These are phyloP conservation scores for Diceros bicornis DNA, from an alignment of 2,797 vertebrate species.

Conservation along the genomic window DNA sequence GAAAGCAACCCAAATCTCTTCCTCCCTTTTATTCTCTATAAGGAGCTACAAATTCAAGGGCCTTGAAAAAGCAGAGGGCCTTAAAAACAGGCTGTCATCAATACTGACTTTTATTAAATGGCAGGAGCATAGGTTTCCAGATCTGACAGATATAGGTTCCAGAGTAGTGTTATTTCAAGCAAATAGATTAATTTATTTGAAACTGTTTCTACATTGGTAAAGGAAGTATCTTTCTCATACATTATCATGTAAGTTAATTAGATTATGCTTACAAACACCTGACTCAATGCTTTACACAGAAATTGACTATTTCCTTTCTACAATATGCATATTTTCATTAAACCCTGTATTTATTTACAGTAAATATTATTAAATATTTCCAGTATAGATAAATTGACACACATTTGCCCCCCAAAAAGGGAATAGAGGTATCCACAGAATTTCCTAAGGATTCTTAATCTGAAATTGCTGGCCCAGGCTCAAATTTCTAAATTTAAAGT, in stretches of 20 bases:
- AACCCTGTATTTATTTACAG: background rate
- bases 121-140: background rate
- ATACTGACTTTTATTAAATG: background rate
- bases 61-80: background rate
- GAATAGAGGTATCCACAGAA: background rate
- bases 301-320: background rate
- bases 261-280: background rate
- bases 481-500: background rate
- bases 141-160: background rate
- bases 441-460: background rate
- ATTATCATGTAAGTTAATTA: conserved; percentile 31
- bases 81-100: background rate
- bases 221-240: background rate
- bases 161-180: background rate
- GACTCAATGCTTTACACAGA: background rate
- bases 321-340: background rate
- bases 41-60: background rate
- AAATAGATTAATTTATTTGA: background rate
- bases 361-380: background rate
- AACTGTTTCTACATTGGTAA: background rate
- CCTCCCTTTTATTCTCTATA: background rate
- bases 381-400: background rate
- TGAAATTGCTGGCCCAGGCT: background rate
- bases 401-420: background rate
- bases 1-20: background rate